A percentile compares a stretch with the other conserved stretches of the same genome.
Evolutionary conservation across 2,797 vertebrate species (phyloP).

Genomic region (Muscicapa striata): DNA sequence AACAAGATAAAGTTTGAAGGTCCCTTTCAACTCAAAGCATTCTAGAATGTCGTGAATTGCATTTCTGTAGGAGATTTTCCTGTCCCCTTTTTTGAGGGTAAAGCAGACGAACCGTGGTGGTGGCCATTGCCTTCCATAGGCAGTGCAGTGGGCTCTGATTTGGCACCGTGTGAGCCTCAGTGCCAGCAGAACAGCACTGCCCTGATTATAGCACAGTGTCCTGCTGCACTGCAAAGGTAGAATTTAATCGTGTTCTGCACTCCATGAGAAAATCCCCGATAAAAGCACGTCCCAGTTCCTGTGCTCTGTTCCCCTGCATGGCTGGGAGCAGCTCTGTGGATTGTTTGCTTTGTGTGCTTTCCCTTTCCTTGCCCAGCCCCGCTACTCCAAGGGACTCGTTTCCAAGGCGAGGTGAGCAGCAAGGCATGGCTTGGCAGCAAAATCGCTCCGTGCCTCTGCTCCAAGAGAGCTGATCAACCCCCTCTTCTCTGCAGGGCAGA

Average conservation of each 20-base stretch:
- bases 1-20: no score
- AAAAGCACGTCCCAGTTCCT: rapidly evolving
- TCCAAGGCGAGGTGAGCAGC: neutral
- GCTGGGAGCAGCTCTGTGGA: neutral
- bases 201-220: neutral
- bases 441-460: neutral
- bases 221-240: neutral
- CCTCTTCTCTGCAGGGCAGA: neutral
- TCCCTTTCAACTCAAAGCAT: neutral
- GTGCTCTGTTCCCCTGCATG: rapidly evolving
- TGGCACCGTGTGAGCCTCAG: neutral
- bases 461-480: neutral
- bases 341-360: neutral
- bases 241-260: neutral
- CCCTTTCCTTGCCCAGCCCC: neutral
- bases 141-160: neutral
- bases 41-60: neutral
- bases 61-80: neutral
- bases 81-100: rapidly evolving
- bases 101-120: rapidly evolving
- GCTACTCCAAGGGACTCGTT: neutral
- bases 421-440: neutral
- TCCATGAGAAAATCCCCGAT: rapidly evolving
- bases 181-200: neutral
- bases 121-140: neutral